phyloP scores from a whole-genome alignment of 2,888 invertebrate species.

The Netelia inedita region DNA sequence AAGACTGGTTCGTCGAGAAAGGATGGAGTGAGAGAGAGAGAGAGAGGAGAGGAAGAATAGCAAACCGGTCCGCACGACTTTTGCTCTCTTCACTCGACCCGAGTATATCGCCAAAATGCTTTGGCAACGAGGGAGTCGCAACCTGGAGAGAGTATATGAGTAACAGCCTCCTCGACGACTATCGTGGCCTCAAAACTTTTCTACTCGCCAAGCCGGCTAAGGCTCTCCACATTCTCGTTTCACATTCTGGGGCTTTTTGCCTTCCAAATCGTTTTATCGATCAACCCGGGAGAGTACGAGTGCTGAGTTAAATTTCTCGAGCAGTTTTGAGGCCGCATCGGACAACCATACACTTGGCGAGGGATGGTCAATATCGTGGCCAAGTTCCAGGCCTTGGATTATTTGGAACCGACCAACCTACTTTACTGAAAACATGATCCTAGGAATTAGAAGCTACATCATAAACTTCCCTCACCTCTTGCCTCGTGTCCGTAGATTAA shows the following conservation, averaged over 20 bases:
- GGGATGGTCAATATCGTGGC: conserved; percentile 37
- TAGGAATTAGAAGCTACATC: conserved; percentile 5
- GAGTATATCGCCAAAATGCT: conserved; percentile 54
- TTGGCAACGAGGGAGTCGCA: conserved; percentile 33
- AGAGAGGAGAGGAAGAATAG: conserved; percentile 10
- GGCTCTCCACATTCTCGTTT: conserved; percentile 11
- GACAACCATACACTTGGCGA: conserved; percentile 9
- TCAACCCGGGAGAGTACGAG: conserved; percentile 39
- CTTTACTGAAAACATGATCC: conserved; percentile 23
- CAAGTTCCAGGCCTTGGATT: conserved; percentile 1
- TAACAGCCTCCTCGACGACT: conserved; percentile 20
- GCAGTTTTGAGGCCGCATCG: conserved; percentile 30
- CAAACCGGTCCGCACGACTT: conserved; percentile 49
- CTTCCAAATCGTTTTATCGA: conserved; percentile 58
- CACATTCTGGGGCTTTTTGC: conserved; percentile 29
- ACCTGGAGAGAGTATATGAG: conserved; percentile 30
- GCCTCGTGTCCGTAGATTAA: neutral
- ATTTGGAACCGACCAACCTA: conserved; percentile 15
- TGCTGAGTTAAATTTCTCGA: conserved; percentile 48
- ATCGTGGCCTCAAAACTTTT: conserved; percentile 9
- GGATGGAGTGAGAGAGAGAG: conserved; percentile 31
- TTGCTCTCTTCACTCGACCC: conserved; percentile 28
- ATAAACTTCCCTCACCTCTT: neutral
- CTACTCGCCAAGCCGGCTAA: neutral
- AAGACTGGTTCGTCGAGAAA: conserved; percentile 7